Conservation (phyloP, 2,888 invertebrate genomes). For the Euzophera pinguis region DNA sequence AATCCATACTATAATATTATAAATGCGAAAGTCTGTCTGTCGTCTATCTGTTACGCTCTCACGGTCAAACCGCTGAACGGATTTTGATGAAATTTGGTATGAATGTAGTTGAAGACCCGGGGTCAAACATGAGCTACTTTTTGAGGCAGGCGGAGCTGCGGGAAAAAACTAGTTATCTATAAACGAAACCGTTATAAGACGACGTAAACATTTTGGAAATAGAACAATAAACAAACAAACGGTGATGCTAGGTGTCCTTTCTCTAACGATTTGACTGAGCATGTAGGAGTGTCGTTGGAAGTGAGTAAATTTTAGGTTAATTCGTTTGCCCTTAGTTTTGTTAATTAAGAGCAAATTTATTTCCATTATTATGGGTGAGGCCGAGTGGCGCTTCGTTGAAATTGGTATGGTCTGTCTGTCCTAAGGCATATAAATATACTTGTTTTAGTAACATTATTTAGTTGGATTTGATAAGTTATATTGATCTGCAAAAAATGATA, state of each 20-base stretch:
- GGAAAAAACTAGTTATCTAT: too few species aligned
- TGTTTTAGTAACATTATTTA: too few species aligned
- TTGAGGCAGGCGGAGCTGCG: too few species aligned
- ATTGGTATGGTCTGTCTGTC: conserved; percentile 11
- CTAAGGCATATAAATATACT: too few species aligned
- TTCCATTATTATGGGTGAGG: conserved; percentile 23
- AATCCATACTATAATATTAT: too few species aligned
- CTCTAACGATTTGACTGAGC: not conserved
- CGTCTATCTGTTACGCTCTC: too few species aligned
- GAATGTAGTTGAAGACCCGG: too few species aligned
- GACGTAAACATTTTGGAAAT: not conserved
- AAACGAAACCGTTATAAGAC: too few species aligned
- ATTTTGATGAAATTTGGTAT: too few species aligned
- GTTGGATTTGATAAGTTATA: not conserved
- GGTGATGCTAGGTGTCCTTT: not conserved
- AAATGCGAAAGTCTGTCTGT: too few species aligned
- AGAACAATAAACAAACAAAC: not conserved
- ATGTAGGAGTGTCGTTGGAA: conserved; percentile 1
- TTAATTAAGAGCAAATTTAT: conserved; percentile 27
- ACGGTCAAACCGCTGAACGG: too few species aligned
- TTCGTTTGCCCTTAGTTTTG: conserved; percentile 22
- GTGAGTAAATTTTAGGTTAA: conserved; percentile 22
- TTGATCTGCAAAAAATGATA: not conserved
- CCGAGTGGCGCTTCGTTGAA: conserved; percentile 17
- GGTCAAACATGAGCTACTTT: too few species aligned